These are phyloP conservation scores for Melikaiella ostensackeni DNA, from an alignment of 2,888 invertebrate species.

Conservation along the genomic window DNA sequence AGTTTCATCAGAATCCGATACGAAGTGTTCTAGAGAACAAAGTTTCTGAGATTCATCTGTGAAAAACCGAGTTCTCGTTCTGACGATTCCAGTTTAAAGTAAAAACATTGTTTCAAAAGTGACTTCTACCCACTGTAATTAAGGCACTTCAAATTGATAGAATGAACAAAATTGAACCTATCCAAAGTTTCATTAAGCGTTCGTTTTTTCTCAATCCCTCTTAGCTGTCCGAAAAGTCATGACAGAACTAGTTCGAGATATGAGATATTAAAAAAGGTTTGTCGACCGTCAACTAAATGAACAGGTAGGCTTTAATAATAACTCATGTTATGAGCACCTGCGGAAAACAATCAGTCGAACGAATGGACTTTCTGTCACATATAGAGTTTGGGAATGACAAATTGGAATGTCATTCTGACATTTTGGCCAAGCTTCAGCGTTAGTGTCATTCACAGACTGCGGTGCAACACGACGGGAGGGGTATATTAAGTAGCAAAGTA, in stretches of 20 bases:
- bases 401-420: conserved; percentile 55
- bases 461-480: conserved; percentile 47
- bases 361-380: conserved; percentile 51
- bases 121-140: no score
- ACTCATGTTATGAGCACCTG: conserved; percentile 44
- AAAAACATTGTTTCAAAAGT: no score
- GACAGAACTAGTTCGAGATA: neutral
- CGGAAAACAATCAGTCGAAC: conserved; percentile 49
- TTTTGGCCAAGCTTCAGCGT: conserved; percentile 49
- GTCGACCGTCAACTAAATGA: conserved; percentile 38
- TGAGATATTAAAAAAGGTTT: conserved; percentile 42
- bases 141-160: neutral
- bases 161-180: neutral
- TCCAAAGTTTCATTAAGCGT: neutral
- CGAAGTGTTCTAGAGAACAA: no score
- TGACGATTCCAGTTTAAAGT: no score
- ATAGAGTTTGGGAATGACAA: conserved; percentile 53
- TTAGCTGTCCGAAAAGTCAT: neutral
- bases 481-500: conserved; percentile 38
- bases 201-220: neutral
- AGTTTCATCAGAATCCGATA: no score
- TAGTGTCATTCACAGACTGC: conserved; percentile 49
- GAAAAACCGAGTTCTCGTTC: no score
- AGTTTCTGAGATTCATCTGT: no score
- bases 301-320: conserved; percentile 48